Evolutionary conservation across 2,113 vertebrate genomes (phyloP).

Genomic region (Sceloporus undulatus): DNA sequence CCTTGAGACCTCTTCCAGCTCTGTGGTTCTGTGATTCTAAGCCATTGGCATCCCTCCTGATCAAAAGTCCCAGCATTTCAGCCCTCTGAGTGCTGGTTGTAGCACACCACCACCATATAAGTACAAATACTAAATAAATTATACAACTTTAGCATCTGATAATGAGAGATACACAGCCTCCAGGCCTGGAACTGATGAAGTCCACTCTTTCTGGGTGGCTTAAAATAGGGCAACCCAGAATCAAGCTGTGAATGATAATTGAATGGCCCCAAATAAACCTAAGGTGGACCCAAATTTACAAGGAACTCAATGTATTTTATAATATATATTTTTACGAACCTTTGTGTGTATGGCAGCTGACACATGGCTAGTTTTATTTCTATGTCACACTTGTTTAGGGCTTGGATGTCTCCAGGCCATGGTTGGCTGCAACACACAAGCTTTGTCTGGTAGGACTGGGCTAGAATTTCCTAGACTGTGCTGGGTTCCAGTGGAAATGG

Average conservation of each 20-base stretch:
- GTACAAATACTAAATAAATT: too few relatives aligned
- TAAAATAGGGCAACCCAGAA: neutral
- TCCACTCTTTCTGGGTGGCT: neutral
- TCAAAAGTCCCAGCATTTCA: too few relatives aligned
- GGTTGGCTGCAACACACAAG: neutral
- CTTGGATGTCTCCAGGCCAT: neutral
- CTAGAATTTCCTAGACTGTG: neutral
- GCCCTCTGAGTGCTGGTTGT: too few relatives aligned
- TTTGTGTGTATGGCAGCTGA: neutral
- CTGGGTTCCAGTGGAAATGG: neutral
- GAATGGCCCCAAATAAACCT: neutral
- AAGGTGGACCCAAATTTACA: neutral
- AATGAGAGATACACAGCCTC: neutral
- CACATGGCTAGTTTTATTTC: neutral
- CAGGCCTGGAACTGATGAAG: neutral
- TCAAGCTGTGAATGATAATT: neutral
- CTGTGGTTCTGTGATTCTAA: too few relatives aligned
- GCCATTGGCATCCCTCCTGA: too few relatives aligned
- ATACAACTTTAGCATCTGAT: neutral
- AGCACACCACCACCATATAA: too few relatives aligned
- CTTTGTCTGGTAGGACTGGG: too few relatives aligned
- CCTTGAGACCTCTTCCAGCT: too few relatives aligned
- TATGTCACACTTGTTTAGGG: neutral
- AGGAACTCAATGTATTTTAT: neutral
- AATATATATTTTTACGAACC: neutral